Percentiles rank a stretch among this genome's conserved stretches.
Evolutionary conservation across 2,797 vertebrate genomes (phyloP).

Genomic region (Pipistrellus pipistrellus): DNA sequence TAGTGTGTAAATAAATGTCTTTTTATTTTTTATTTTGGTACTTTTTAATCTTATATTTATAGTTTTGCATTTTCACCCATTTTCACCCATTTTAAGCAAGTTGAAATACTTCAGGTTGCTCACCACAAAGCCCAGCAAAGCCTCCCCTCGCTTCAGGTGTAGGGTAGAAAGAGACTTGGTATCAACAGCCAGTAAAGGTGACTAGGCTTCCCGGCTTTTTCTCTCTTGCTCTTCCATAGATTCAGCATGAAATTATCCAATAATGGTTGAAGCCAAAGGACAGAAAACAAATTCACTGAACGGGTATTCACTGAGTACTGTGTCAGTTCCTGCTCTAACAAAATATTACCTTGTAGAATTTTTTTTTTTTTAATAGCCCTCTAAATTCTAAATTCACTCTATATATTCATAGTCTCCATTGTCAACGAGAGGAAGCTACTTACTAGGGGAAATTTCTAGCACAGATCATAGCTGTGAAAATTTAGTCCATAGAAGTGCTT

Average conservation of each 20-base stretch:
- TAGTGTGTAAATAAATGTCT: not conserved
- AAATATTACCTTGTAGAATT: not conserved
- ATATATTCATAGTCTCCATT: not conserved
- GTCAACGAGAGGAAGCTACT: not conserved
- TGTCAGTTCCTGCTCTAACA: not conserved
- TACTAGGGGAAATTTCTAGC: not conserved
- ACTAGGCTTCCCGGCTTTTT: not conserved
- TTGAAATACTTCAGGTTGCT: not conserved
- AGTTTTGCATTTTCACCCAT: not conserved
- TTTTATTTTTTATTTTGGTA: not conserved
- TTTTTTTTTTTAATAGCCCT: not conserved
- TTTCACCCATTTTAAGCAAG: not conserved
- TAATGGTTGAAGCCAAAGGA: not conserved
- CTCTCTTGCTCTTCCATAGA: constrained; percentile 24
- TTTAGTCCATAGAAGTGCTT: not conserved
- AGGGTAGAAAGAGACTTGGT: not conserved
- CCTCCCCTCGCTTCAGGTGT: not conserved
- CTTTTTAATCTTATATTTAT: not conserved
- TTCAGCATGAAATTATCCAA: constrained; percentile 73
- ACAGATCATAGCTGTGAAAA: not conserved
- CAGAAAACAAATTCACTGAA: not conserved
- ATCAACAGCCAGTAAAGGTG: not conserved
- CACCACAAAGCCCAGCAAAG: not conserved
- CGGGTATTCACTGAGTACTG: not conserved
- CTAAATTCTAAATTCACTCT: not conserved